Percentiles rank a stretch among this genome's conserved stretches.
Evolutionary conservation across 2,113 vertebrate species (phyloP).

Genomic region (Austrofundulus limnaeus): DNA sequence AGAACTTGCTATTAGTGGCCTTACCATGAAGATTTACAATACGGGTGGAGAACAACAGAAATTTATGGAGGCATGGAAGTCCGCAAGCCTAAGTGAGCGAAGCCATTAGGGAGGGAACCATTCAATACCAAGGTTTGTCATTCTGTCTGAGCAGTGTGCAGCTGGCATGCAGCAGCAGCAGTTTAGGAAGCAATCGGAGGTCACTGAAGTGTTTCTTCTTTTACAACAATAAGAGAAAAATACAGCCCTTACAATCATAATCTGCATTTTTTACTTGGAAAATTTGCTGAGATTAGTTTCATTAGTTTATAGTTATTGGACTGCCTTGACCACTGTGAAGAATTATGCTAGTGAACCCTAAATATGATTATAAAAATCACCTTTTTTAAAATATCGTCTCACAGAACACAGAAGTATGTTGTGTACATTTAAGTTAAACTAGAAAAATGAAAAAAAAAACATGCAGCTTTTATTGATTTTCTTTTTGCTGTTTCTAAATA

Average conservation of each 20-base stretch:
- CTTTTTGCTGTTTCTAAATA: too few relatives aligned
- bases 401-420: neutral
- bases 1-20: conserved; percentile 65
- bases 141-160: conserved; percentile 40
- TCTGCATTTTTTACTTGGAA: neutral
- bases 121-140: conserved; percentile 65
- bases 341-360: neutral
- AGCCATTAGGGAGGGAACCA: conserved; percentile 69
- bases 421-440: too few relatives aligned
- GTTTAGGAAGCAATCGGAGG: conserved; percentile 29
- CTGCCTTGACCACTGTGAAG: neutral
- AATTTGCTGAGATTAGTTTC: neutral
- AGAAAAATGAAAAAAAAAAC: too few relatives aligned
- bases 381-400: neutral
- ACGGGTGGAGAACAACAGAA: conserved; percentile 69
- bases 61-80: conserved; percentile 61
- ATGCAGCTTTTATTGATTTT: too few relatives aligned
- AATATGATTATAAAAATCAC: too few relatives aligned
- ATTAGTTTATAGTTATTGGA: neutral
- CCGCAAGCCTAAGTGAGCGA: conserved; percentile 61
- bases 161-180: conserved; percentile 36
- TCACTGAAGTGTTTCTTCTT: conserved; percentile 29
- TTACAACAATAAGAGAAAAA: conserved; percentile 3
- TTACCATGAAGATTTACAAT: conserved; percentile 69
- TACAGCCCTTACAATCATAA: neutral